These are phyloP conservation scores for Electrona antarctica DNA, from an alignment of 2,113 vertebrate species.

Conservation along the genomic window DNA sequence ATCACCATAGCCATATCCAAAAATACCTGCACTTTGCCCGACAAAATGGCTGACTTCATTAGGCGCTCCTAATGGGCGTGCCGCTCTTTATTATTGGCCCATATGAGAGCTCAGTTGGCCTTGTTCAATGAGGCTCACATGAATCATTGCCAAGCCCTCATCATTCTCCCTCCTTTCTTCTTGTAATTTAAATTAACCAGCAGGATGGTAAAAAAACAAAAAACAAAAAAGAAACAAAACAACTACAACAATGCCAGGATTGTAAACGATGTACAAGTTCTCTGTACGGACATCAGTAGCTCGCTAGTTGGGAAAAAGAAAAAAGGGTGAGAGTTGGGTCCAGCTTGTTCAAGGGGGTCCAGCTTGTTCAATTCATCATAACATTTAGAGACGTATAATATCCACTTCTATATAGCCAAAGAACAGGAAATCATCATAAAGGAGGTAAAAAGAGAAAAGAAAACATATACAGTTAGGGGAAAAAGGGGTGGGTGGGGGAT, in stretches of 20 bases:
- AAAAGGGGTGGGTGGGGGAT: no score
- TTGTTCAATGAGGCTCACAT: slow-evolving; percentile 65
- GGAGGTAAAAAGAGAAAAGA: no score
- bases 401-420: no score
- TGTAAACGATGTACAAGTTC: slow-evolving; percentile 57
- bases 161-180: slow-evolving; percentile 33
- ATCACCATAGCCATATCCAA: no score
- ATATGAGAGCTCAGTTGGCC: slow-evolving; percentile 27
- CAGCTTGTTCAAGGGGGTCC: no score
- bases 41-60: slow-evolving; percentile 12
- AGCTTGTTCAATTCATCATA: no score
- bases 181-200: slow-evolving; percentile 62
- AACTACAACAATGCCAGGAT: slow-evolving; percentile 49
- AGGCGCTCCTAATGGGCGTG: slow-evolving; percentile 1
- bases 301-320: slow-evolving; percentile 18
- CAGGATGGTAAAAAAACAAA: slow-evolving; percentile 26
- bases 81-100: slow-evolving; percentile 23
- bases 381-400: no score
- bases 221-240: background rate
- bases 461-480: no score
- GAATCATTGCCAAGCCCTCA: slow-evolving; percentile 41
- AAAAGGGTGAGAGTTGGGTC: background rate
- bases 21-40: background rate
- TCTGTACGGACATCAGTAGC: slow-evolving; percentile 56
- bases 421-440: no score